Conservation (phyloP, 2,888 invertebrate genomes). For the Hermodice carunculata region DNA sequence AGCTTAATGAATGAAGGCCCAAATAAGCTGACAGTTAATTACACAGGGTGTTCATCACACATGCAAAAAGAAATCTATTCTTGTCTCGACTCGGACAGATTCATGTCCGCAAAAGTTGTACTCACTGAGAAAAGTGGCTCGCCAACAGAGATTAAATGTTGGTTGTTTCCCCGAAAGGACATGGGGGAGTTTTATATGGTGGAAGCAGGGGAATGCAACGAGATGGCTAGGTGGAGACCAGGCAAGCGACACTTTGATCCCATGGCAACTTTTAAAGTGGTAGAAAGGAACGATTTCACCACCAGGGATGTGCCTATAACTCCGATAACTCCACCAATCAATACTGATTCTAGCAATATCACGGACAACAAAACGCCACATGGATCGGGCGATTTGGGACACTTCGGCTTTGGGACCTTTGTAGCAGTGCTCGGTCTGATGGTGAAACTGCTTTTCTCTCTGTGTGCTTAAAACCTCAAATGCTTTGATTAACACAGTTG, state of each 20-base stretch:
- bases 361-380: no score
- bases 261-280: constrained; percentile 16
- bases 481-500: no score
- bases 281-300: no score
- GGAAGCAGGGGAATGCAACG: constrained; percentile 28
- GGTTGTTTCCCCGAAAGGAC: constrained; percentile 27
- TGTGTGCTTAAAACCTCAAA: no score
- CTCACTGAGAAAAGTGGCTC: constrained; percentile 14
- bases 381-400: no score
- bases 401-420: no score
- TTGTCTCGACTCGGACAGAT: constrained; percentile 30
- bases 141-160: constrained; percentile 19
- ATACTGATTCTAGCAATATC: no score
- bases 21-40: constrained; percentile 7
- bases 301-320: no score
- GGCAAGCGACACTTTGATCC: constrained; percentile 16
- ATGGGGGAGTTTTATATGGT: constrained; percentile 27
- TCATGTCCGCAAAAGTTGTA: constrained; percentile 18
- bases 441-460: no score
- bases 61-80: constrained; percentile 5
- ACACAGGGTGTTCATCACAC: constrained; percentile 6
- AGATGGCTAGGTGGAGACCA: constrained; percentile 20
- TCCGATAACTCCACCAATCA: no score
- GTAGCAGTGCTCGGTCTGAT: no score
- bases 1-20: constrained; percentile 3